These are phyloP conservation scores for Drosophila virilis DNA, from an alignment of 1,140 invertebrate species.

Conservation along the genomic window DNA sequence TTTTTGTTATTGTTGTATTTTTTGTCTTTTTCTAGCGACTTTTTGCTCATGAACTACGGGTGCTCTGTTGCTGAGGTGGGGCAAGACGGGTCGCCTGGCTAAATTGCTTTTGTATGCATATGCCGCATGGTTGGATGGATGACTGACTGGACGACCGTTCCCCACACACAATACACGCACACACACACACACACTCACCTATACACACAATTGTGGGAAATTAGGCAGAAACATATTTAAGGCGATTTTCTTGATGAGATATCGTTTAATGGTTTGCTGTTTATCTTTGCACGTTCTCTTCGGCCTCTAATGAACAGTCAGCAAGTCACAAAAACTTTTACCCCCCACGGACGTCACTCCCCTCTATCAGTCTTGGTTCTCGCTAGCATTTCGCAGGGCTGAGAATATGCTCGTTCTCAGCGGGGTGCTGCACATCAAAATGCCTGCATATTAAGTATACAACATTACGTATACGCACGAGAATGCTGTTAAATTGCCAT, in stretches of 20 bases:
- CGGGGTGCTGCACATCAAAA: conserved; percentile 31
- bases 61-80: neutral
- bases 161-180: conserved; percentile 8
- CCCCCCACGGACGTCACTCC: too few species aligned
- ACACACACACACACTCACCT: conserved; percentile 7
- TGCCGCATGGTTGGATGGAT: conserved; percentile 44
- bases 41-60: conserved; percentile 30
- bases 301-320: conserved; percentile 44
- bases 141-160: conserved; percentile 19
- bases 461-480: conserved; percentile 34
- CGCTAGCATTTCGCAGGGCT: neutral
- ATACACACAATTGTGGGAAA: conserved; percentile 59
- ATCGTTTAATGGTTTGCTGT: conserved; percentile 64
- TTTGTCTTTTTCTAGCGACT: conserved; percentile 24
- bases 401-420: conserved; percentile 19
- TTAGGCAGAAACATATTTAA: conserved; percentile 78
- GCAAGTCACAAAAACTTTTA: conserved; percentile 43
- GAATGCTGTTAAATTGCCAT: conserved; percentile 31
- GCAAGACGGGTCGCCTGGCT: neutral
- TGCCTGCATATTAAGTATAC: conserved; percentile 50
- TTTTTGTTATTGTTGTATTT: conserved; percentile 15
- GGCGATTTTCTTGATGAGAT: conserved; percentile 71
- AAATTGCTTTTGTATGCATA: conserved; percentile 68
- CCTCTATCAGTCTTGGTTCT: too few species aligned
- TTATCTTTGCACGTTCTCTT: conserved; percentile 51